Percentiles rank a stretch among this genome's conserved stretches.
Evolutionary conservation across 92 coral and sea anemone genomes (phyloP).

Genomic region (Micromussa lordhowensis): DNA sequence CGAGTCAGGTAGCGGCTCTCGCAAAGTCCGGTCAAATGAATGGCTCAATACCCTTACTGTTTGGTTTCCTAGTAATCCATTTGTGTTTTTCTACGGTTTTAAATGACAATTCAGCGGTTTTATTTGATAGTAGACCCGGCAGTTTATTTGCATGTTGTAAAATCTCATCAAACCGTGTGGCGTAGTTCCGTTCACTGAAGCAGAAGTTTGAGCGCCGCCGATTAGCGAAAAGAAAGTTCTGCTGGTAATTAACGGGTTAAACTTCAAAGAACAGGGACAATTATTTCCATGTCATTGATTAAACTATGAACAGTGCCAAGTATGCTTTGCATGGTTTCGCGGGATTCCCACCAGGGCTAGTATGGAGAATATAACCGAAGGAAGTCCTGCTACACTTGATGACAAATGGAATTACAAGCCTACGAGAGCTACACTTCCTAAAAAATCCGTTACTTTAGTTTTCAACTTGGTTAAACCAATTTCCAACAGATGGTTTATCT

Average conservation of each 20-base stretch:
- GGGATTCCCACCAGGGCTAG: not conserved
- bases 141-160: too few species aligned
- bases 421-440: too few species aligned
- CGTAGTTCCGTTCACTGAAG: not conserved
- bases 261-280: not conserved
- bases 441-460: too few species aligned
- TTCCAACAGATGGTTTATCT: too few species aligned
- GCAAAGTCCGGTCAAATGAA: too few species aligned
- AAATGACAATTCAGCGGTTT: not conserved
- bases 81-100: not conserved
- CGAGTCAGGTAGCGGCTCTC: not conserved
- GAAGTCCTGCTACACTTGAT: too few species aligned
- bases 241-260: not conserved
- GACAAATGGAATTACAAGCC: too few species aligned
- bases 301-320: not conserved
- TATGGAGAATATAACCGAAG: too few species aligned
- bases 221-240: not conserved
- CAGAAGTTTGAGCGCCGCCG: not conserved
- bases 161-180: too few species aligned
- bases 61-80: not conserved
- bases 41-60: too few species aligned
- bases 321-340: not conserved
- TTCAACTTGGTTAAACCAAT: too few species aligned
- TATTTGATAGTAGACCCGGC: not conserved
- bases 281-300: not conserved